Percentiles rank a stretch among this genome's conserved stretches.
These are phyloP conservation scores for Scaptomyza graminum DNA, from an alignment of 1,140 invertebrate genomes.

Conservation along the genomic window DNA sequence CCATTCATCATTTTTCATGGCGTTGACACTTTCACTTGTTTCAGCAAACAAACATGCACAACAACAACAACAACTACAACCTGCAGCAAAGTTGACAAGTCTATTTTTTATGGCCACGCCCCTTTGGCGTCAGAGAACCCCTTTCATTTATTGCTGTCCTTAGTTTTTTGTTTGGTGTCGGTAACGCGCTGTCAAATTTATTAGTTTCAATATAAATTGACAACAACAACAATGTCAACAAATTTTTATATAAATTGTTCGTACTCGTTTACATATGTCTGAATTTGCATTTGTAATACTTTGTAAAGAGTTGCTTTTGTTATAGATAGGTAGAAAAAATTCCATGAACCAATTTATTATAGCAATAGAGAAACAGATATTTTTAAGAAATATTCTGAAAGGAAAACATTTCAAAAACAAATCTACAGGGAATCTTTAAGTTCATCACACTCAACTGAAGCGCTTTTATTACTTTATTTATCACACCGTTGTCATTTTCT, in stretches of 20 bases:
- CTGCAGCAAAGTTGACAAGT: slow-evolving; percentile 66
- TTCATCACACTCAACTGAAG: neutral
- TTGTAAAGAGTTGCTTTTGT: neutral
- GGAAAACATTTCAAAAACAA: too few relatives aligned
- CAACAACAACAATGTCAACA: slow-evolving; percentile 56
- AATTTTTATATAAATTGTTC: slow-evolving; percentile 57
- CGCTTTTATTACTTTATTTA: slow-evolving; percentile 43
- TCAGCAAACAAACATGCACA: slow-evolving; percentile 64
- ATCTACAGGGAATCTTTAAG: neutral
- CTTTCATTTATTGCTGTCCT: neutral
- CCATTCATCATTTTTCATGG: slow-evolving; percentile 77
- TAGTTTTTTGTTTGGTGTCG: slow-evolving; percentile 15
- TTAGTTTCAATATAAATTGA: slow-evolving; percentile 80
- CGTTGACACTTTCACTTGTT: slow-evolving; percentile 81
- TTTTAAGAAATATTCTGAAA: too few relatives aligned
- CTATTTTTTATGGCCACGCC: slow-evolving; percentile 59
- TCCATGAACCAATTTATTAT: too few relatives aligned
- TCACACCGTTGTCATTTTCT: slow-evolving; percentile 46
- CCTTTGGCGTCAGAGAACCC: slow-evolving; percentile 2
- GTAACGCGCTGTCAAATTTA: slow-evolving; percentile 77
- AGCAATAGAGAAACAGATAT: too few relatives aligned
- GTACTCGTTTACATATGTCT: slow-evolving; percentile 28
- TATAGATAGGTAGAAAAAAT: neutral
- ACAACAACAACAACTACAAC: slow-evolving; percentile 25
- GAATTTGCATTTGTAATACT: slow-evolving; percentile 5